Evolutionary conservation across 2,888 invertebrate genomes (phyloP), one percentile per base, ranked within the genome.

Genomic region (Neria commutata): DNA sequence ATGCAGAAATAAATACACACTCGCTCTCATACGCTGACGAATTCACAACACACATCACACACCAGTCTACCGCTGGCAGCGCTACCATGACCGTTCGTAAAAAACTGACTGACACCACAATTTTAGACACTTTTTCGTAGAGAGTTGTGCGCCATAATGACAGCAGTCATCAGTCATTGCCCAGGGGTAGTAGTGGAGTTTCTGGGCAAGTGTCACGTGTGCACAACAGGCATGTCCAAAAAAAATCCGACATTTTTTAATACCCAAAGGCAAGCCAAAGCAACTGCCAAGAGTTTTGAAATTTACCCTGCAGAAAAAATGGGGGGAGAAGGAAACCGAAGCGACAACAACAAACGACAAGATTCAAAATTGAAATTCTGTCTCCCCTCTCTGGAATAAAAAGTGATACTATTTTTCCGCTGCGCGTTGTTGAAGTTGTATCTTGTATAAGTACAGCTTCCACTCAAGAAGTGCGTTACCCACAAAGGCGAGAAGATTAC

Each of bases 121-220:
- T 70, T 73, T 71, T 69, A 67, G 73, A 69, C 70, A 72, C 73
- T 66, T 67, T 66, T 49, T 68, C 42, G 55, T 49, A 58, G 24
- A 21, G 16, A 23, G 16, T 34, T 34, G 16, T 33, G 65, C 62
- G 65, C 68, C 71, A 65, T 71, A 69, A 67, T 70, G 71, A 67
- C 72, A 73, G 66, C 58, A 68, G 64, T 67, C 73, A 75, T 75
- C 68, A 71, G 68, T 74, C 75, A 74, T 69, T 70, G 73, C 72
- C 71, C 67, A 54, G 66, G 66, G 70, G 68, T 65, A n/a, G n/a
- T n/a, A n/a, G n/a, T n/a, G n/a, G n/a, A n/a, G 58, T 58, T 48
- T 59, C 55, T 59, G 19, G 40, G 25, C 45, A 56, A 57, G 40
- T 51, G 52, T 33, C 53, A 54, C 29, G 17, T 48, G 54, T 46